Percentiles rank a stretch among this genome's conserved stretches.
phyloP scores from a whole-genome alignment of 2,113 vertebrate genomes.

The Corythoichthys haematopterus region DNA sequence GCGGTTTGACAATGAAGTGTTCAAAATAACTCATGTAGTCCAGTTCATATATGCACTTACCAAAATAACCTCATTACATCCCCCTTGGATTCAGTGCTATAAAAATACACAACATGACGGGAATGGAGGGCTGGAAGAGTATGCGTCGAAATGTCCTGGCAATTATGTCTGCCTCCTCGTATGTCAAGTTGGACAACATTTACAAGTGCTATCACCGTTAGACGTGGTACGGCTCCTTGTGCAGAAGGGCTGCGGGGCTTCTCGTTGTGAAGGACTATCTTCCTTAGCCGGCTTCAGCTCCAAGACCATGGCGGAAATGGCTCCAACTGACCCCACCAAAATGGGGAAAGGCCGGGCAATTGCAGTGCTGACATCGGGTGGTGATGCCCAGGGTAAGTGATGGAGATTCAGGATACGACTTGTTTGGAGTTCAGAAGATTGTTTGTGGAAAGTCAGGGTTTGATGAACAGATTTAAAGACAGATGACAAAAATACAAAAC shows the following conservation, averaged over 20 bases:
- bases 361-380: conserved; percentile 90
- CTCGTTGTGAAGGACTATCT: conserved; percentile 23
- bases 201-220: conserved; percentile 30
- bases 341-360: conserved; percentile 84
- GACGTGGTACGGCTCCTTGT: conserved; percentile 13
- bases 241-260: conserved; percentile 16
- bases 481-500: background rate
- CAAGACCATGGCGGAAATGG: conserved; percentile 39
- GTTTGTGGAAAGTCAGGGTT: background rate
- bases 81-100: background rate
- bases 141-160: conserved; percentile 24
- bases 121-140: background rate
- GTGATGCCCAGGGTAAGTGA: conserved; percentile 88
- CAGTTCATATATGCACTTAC: background rate
- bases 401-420: background rate
- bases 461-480: background rate
- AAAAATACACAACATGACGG: conserved; percentile 1
- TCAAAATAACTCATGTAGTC: conserved; percentile 1
- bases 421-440: conserved; percentile 26
- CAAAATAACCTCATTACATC: background rate
- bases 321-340: conserved; percentile 39
- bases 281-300: conserved; percentile 32
- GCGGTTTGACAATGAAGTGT: background rate
- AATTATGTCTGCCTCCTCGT: conserved; percentile 28
- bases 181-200: conserved; percentile 42